Conservation (phyloP, 1,140 invertebrate species). For the Pseudomyrmex concolor region DNA sequence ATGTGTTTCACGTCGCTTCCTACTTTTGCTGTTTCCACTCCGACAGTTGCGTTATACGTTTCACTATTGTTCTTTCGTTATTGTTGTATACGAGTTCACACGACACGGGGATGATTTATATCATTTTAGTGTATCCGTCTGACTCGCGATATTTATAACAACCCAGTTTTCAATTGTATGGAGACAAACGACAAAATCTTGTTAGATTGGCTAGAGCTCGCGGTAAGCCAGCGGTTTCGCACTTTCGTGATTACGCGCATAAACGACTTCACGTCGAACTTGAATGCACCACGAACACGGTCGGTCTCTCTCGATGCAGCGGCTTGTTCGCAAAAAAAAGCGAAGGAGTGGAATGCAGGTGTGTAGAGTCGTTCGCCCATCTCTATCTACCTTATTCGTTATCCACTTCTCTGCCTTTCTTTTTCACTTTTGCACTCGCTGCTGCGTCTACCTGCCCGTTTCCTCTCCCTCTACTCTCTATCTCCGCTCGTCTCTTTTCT, state of each 20-base stretch:
- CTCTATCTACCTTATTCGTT: constrained; percentile 17
- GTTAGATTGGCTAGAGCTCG: too few species aligned
- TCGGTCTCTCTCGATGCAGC: constrained; percentile 26
- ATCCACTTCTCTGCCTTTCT: background rate
- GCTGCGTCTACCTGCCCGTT: constrained; percentile 23
- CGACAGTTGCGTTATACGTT: background rate
- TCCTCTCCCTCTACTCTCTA: background rate
- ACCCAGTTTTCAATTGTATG: too few species aligned
- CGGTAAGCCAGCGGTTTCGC: background rate
- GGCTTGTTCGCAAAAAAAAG: constrained; percentile 51
- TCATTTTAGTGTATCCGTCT: background rate
- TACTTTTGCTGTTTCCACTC: background rate
- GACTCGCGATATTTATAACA: too few species aligned
- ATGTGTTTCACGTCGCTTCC: background rate
- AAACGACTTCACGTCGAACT: constrained; percentile 23
- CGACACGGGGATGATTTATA: background rate
- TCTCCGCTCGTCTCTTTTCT: constrained; percentile 12
- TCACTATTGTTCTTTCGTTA: too few species aligned
- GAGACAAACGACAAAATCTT: too few species aligned
- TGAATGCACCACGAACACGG: background rate
- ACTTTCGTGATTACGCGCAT: constrained; percentile 20
- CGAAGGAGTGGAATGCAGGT: constrained; percentile 66
- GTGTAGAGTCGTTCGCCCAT: constrained; percentile 38
- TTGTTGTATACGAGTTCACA: background rate
- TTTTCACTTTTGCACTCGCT: constrained; percentile 19